Base-by-base conservation (phyloP, 1,140 invertebrate species). In the Lordiphosa mommai region DNA sequence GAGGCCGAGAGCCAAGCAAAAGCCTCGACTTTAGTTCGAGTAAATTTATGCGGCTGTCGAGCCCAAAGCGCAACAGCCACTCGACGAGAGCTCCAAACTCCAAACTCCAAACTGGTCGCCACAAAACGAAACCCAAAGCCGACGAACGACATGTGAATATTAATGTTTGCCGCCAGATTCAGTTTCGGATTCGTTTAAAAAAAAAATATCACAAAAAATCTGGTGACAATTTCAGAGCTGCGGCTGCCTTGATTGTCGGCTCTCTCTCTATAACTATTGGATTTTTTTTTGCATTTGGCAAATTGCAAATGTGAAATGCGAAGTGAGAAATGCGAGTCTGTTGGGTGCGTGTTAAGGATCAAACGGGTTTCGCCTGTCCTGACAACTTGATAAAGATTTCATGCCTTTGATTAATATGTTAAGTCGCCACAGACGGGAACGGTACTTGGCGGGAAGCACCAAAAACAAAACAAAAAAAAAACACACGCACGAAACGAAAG, bases 401-500 rank as follows among this genome's bases (percentile, higher is more conserved):
- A 84, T 76, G 76, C 71, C 76, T 84, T 84, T 82, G 76, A 82
- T 82, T 82, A 82, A 82, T 82, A 82, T 82, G 79, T 82, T 84
- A 82, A 71, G 76, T 61, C 55, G 37, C 57, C 33, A 56, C 55
- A 37, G 55, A 51, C 34, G 46, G 13, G 56, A 43, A 57, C 55
- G 53, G 53, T 40, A 69, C 38, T 53, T 49, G 58, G 20, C 33
- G 40, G 33, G 58, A 44, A 60, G 40, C n/a, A 32, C 14, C 43
- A 56, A 56, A 17, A 23, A 47, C 33, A 36, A 63, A 73, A 66
- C 23, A 34, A 34, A 34, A 66, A 52, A 51, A 37, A 40, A 20
- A 34, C 46, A 73, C 64, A 73, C 74, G 66, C 73, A 73, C 53
- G 61, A 72, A 53, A 41, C 63, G 63, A 53, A 27, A 82, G 76